Evolutionary conservation across 2,113 vertebrate genomes (phyloP), one percentile per base, ranked within the genome.

Genomic region (Albula glossodonta): DNA sequence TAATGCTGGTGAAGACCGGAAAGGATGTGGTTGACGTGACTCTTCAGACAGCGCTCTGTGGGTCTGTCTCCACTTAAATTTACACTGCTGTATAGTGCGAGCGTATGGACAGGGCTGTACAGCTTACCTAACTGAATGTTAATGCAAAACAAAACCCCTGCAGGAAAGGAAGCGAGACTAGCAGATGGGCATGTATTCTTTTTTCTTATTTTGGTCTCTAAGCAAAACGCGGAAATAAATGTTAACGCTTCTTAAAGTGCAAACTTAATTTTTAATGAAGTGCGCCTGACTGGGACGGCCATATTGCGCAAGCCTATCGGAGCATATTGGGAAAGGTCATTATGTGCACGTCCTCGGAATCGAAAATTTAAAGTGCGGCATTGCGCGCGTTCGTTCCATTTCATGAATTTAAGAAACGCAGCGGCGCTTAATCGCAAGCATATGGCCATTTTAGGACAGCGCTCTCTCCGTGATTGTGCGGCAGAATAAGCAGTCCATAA

Each of bases 401-500:
- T 92, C 89, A 93, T 96, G 95, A 95, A 95, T 94, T 93, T 91
- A 84, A 82, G 91, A 91, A 93, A 93, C 89, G 89, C 91, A 92
- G 90, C 89, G 90, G 89, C 83, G 22, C 87, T 91, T 93, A 94
- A 95, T 93, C 92, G 94, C 90, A 89, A 94, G 93, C 95, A 95
- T 96, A 95, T 95, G 95, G 95, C 91, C 90, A 87, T 91, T 92
- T 90, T 94, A 93, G 94, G 94, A 94, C 94, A 93, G 92, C 88
- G 88, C 90, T 93, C 89, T 17, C 8, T 91, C 92, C 92, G 91
- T 95, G 95, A 96, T 94, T 93, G 94, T 93, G 88, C 86, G 31
- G 88, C 88, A 94, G 94, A 94, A 94, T 93, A 95, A 96, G 94
- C 94, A 95, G 93, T 94, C 94, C 93, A 95, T 96, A 96, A 96